Base-by-base conservation (phyloP, 64 coral and sea anemone species). In the Astreopora myriophthalma region DNA sequence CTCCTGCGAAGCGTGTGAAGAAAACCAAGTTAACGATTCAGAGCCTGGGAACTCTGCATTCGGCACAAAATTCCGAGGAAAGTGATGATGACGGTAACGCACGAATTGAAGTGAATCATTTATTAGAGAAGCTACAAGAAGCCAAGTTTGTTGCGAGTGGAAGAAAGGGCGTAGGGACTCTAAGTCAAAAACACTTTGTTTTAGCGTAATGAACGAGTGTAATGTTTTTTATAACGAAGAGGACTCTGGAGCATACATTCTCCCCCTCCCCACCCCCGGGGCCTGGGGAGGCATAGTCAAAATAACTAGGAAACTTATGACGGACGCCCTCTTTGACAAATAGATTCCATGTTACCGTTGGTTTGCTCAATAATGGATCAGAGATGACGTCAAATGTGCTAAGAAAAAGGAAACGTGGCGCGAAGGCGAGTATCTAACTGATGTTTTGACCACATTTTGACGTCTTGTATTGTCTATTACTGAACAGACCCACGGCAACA, bases 81-180 rank as follows among this genome's bases (percentile, higher is more conserved):
- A 19, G 57, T 25, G 46, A 70, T 1, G 19, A 0, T 8, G 67
- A 48, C 6, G 64, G n/a, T 27, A 20, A n/a, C n/a, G 31, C 14
- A 0, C 25, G 48, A 35, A 42, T 57, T 33, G 46, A 66, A 91
- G 76, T 83, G 33, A 26, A 71, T 24, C 75, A 91, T 35, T 69
- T 91, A 16, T 31, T 91, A 12, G 89, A 82, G n/a, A 91, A 82
- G 49, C 49, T 91, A 36, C 76, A 83, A 72, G 89, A 91, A 58
- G 89, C 89, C 1, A 80, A 91, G 28, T 82, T 58, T 73, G 76
- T 91, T 57, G 89, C 89, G 23, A 91, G 61, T 26, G 89, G 89
- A 48, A 61, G 32, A 70, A 91, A 82, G 61, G 75, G 38, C 2
- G 71, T 91, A 24, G 76, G 39, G 2, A 65, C 39, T 75, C 60